phyloP scores from a whole-genome alignment of 2,797 vertebrate genomes.

The Sebastes kiyomatsui region DNA sequence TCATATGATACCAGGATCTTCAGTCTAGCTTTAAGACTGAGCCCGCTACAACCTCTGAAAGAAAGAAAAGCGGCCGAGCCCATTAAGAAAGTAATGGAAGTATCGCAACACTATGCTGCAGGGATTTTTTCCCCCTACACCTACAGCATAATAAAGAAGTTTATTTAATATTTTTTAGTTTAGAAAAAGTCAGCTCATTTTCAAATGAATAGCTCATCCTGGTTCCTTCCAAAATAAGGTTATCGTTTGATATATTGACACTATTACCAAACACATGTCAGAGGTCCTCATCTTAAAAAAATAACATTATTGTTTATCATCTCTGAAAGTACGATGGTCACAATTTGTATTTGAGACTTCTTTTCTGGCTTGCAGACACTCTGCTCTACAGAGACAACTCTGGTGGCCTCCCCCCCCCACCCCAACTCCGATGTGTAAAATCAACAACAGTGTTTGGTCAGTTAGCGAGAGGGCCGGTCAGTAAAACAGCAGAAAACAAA shows the following conservation, averaged over 20 bases:
- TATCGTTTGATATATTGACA: not conserved
- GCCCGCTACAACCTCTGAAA: too few relatives aligned
- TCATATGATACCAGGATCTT: too few relatives aligned
- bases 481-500: constrained; percentile 61
- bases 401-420: constrained; percentile 33
- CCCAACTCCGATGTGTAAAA: constrained; percentile 1
- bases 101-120: too few relatives aligned
- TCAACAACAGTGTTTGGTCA: constrained; percentile 60
- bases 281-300: not conserved
- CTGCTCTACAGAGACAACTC: constrained; percentile 3
- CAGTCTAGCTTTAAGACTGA: too few relatives aligned
- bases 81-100: too few relatives aligned
- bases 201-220: not conserved
- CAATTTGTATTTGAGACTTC: not conserved
- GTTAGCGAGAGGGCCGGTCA: constrained; percentile 33
- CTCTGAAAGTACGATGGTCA: not conserved
- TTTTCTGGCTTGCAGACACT: not conserved
- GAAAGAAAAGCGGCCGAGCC: accelerated
- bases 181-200: not conserved
- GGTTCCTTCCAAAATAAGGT: not conserved
- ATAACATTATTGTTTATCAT: not conserved
- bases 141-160: too few relatives aligned
- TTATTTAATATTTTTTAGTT: not conserved
- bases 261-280: not conserved
- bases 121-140: too few relatives aligned